A percentile compares a stretch with the other conserved stretches of the same genome.
These are phyloP conservation scores for Hydrocynus forskahlii DNA, from an alignment of 2,797 vertebrate genomes.

Conservation along the genomic window DNA sequence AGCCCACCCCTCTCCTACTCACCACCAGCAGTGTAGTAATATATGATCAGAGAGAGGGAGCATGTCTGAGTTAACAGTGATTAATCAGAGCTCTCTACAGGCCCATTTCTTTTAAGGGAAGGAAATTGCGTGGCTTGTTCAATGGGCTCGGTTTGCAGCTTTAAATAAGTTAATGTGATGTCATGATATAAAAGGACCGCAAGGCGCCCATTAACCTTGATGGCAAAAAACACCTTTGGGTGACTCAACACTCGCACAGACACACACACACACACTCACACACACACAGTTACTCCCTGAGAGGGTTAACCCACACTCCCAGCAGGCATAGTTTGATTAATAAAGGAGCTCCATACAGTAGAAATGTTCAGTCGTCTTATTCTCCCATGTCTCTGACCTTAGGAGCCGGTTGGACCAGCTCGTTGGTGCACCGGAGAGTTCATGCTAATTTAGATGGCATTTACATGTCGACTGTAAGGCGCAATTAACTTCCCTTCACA, in stretches of 20 bases:
- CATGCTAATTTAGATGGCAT: slow-evolving; percentile 19
- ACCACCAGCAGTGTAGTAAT: not conserved
- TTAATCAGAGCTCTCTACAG: slow-evolving; percentile 12
- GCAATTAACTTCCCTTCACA: slow-evolving; percentile 53
- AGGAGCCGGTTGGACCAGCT: not conserved
- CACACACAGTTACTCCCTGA: slow-evolving; percentile 1
- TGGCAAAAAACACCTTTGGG: slow-evolving; percentile 18
- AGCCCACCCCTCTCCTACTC: slow-evolving; percentile 5
- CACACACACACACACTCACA: not conserved
- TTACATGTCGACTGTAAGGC: slow-evolving; percentile 46
- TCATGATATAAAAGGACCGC: slow-evolving; percentile 34
- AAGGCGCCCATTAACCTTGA: slow-evolving; percentile 47
- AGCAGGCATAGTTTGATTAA: not conserved
- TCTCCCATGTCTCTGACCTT: not conserved
- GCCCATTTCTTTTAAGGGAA: not conserved
- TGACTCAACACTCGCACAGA: slow-evolving; percentile 31
- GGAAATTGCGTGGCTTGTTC: slow-evolving; percentile 24
- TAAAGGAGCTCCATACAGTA: not conserved
- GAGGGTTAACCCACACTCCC: slow-evolving; percentile 12
- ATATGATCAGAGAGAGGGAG: not conserved
- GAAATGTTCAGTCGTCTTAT: not conserved
- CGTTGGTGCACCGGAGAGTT: not conserved
- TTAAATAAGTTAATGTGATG: slow-evolving; percentile 46
- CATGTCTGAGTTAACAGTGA: slow-evolving; percentile 5
- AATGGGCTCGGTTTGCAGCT: slow-evolving; percentile 13